Evolutionary conservation across 2,113 vertebrate species (phyloP), one percentile per base, ranked within the genome.

Genomic region (Entosphenus tridentatus): DNA sequence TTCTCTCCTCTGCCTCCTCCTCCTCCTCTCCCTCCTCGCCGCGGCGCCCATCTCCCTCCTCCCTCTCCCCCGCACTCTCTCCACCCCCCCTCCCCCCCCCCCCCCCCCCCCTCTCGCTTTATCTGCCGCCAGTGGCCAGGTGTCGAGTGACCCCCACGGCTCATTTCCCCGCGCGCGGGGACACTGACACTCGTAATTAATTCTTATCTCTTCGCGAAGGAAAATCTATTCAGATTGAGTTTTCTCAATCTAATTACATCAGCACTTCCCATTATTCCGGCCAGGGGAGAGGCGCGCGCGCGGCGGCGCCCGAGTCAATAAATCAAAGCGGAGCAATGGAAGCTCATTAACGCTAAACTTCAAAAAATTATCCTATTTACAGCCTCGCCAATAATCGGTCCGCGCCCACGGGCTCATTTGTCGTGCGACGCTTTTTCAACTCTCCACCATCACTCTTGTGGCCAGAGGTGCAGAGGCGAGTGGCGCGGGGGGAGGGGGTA

Each of bases 191-290:
- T 81, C 75, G 75, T 80, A 80, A 79, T 79, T 79, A 82, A 78
- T 82, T 77, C 73, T 75, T 75, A 79, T 77, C 76, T 80, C 68
- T 76, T 74, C 62, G 68, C 72, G 71, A 68, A 72, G 72, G 72
- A 76, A 68, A 78, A 73, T 73, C 74, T 74, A 69, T 76, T 72
- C 71, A 80, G 77, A 76, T 78, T 76, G 72, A 71, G 74, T 72
- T 73, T 76, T 78, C 55, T 69, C 58, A 70, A 76, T 78, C 73
- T 82, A 81, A 83, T 80, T 75, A 78, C 74, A 79, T 77, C 76
- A 72, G 71, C 77, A 72, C 75, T 84, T 80, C 77, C 39, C 77
- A 80, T 78, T 75, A 72, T 77, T 80, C 75, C 73, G 74, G 78
- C 73, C 1, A 14, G 73, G 75, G 74, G 76, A 73, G 74, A 71